These are phyloP conservation scores for Spodoptera frugiperda DNA, from an alignment of 1,140 invertebrate species.

Conservation along the genomic window DNA sequence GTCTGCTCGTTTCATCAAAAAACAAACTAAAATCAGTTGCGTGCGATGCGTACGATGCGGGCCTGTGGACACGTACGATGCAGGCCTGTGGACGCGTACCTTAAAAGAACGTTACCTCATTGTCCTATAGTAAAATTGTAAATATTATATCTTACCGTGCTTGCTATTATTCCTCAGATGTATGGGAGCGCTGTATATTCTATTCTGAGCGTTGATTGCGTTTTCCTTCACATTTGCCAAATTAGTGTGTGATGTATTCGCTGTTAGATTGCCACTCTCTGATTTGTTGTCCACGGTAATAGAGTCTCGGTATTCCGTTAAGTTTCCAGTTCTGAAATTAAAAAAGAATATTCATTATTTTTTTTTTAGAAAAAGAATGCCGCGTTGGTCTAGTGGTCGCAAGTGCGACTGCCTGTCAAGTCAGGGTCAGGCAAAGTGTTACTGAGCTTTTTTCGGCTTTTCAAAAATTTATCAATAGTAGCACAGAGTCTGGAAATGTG, in stretches of 20 bases:
- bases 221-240: conserved; percentile 72
- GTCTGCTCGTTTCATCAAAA: too few species aligned
- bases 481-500: too few species aligned
- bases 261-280: conserved; percentile 72
- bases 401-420: neutral
- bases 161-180: conserved; percentile 79
- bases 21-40: too few species aligned
- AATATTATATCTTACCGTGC: conserved; percentile 64
- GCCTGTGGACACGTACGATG: too few species aligned
- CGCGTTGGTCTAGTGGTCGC: neutral
- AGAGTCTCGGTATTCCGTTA: conserved; percentile 75
- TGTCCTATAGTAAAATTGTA: too few species aligned
- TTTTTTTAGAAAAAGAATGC: too few species aligned
- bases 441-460: too few species aligned
- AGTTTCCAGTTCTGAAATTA: conserved; percentile 59
- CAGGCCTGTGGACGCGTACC: too few species aligned
- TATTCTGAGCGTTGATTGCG: conserved; percentile 67
- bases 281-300: conserved; percentile 78
- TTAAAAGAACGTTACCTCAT: too few species aligned
- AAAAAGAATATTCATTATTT: too few species aligned
- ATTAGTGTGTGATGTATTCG: conserved; percentile 75
- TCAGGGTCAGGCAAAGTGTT: neutral
- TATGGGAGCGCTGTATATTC: conserved; percentile 79
- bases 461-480: too few species aligned
- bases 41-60: too few species aligned